Percentiles rank a stretch among this genome's conserved stretches.
phyloP scores from a whole-genome alignment of 2,888 invertebrate species.

The Lasioglossum leucozonium region DNA sequence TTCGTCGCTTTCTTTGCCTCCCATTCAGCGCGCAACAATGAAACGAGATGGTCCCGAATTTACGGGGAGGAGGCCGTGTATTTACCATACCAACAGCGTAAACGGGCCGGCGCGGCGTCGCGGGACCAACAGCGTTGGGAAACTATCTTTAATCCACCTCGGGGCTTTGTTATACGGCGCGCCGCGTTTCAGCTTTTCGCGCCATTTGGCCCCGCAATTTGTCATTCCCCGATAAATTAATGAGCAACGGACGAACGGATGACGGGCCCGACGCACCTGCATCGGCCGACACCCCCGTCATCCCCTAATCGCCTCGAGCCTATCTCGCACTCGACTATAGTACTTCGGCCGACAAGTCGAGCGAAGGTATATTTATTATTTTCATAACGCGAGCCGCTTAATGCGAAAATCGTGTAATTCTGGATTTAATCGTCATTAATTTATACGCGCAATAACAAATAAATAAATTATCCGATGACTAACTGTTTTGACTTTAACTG shows the following conservation, averaged over 20 bases:
- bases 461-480: too few relatives aligned
- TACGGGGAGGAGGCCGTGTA: slow-evolving; percentile 19
- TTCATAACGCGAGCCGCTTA: too few relatives aligned
- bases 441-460: too few relatives aligned
- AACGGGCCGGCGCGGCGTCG: slow-evolving; percentile 4
- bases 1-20: slow-evolving; percentile 34
- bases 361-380: background rate
- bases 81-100: slow-evolving; percentile 24
- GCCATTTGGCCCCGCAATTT: slow-evolving; percentile 16
- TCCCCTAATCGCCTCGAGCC: slow-evolving; percentile 18
- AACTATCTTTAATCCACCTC: slow-evolving; percentile 28
- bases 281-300: background rate
- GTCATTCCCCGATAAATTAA: slow-evolving; percentile 31
- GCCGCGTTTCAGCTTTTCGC: slow-evolving; percentile 21
- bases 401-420: too few relatives aligned
- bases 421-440: too few relatives aligned
- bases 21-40: slow-evolving; percentile 24
- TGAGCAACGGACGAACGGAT: slow-evolving; percentile 15
- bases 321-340: background rate
- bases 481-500: too few relatives aligned
- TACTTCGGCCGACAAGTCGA: background rate
- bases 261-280: background rate
- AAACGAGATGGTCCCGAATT: slow-evolving; percentile 25
- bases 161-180: slow-evolving; percentile 14
- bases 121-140: slow-evolving; percentile 4